phyloP scores from a whole-genome alignment of 2,113 vertebrate genomes.

The Azemiops feae region DNA sequence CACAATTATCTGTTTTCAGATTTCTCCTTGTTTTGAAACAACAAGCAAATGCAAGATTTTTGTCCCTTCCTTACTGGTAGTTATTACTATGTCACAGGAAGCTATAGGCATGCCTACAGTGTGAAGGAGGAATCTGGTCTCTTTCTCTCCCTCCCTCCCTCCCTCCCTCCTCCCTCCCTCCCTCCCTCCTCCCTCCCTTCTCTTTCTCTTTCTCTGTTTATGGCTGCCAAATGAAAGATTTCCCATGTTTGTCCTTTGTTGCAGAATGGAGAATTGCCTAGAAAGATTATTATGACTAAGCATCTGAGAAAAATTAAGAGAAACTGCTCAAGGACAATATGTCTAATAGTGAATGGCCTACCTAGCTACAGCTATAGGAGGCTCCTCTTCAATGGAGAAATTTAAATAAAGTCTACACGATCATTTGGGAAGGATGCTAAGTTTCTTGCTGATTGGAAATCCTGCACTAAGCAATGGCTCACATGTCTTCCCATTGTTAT shows the following conservation, averaged over 20 bases:
- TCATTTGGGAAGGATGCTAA: neutral
- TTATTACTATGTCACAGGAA: neutral
- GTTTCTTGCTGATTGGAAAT: neutral
- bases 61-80: neutral
- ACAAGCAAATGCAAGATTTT: neutral
- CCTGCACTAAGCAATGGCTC: neutral
- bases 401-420: neutral
- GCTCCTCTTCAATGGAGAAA: neutral
- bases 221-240: neutral
- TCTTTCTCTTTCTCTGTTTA: neutral
- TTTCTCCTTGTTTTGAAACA: neutral
- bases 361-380: neutral
- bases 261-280: neutral
- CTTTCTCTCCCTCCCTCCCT: neutral
- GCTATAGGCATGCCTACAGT: neutral
- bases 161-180: neutral
- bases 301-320: neutral
- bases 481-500: neutral
- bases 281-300: neutral
- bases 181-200: neutral
- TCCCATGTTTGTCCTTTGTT: neutral
- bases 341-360: neutral
- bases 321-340: neutral
- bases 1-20: neutral
- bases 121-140: neutral